phyloP scores from a whole-genome alignment of 2,113 vertebrate species.

The Engraulis encrasicolus region DNA sequence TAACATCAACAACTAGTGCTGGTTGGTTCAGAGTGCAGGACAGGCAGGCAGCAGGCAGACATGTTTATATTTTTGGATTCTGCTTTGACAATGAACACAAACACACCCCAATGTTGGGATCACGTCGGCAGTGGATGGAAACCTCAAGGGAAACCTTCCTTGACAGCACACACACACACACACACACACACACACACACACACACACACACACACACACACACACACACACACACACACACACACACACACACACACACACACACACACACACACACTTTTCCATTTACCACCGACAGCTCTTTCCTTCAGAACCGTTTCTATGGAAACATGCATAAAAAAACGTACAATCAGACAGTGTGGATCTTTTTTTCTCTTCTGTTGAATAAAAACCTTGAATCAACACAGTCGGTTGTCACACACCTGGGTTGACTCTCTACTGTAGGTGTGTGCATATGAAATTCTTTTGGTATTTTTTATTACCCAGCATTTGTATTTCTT shows the following conservation, averaged over 20 bases:
- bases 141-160: slow-evolving; percentile 54
- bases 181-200: too few species aligned
- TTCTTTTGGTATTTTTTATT: not conserved
- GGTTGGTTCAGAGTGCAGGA: slow-evolving; percentile 40
- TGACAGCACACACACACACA: slow-evolving; percentile 56
- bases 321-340: slow-evolving; percentile 56
- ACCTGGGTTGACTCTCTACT: not conserved
- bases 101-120: slow-evolving; percentile 39
- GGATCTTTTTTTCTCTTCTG: slow-evolving; percentile 15
- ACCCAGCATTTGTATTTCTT: not conserved
- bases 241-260: too few species aligned
- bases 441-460: not conserved
- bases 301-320: slow-evolving; percentile 41
- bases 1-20: too few species aligned
- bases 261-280: too few species aligned
- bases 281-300: slow-evolving; percentile 51
- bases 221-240: too few species aligned
- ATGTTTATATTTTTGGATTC: slow-evolving; percentile 23
- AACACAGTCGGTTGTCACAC: slow-evolving; percentile 9
- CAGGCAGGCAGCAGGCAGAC: too few species aligned
- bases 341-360: slow-evolving; percentile 45
- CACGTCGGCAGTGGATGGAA: slow-evolving; percentile 38
- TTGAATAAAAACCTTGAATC: slow-evolving; percentile 17
- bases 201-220: too few species aligned
- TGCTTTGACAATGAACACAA: slow-evolving; percentile 43